Percentiles rank a stretch among this genome's conserved stretches.
These are phyloP conservation scores for Micronycteris hirsuta DNA, from an alignment of 2,113 vertebrate species.

Conservation along the genomic window DNA sequence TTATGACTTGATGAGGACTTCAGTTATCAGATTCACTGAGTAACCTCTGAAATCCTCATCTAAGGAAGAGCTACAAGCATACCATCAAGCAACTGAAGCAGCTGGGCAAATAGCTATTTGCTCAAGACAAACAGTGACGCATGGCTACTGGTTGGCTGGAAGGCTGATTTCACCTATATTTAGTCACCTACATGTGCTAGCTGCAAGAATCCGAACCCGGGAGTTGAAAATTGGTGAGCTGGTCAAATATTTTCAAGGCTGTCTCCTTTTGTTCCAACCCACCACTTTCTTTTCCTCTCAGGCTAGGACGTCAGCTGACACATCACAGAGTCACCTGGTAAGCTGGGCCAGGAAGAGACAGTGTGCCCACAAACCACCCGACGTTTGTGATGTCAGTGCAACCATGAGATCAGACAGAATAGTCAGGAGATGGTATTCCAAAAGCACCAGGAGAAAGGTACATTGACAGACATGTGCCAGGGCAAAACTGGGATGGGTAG, in stretches of 20 bases:
- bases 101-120: not conserved
- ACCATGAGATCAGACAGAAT: not conserved
- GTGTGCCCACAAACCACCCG: not conserved
- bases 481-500: not conserved
- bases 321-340: not conserved
- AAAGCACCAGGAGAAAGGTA: not conserved
- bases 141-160: not conserved
- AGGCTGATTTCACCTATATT: not conserved
- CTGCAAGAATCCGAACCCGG: not conserved
- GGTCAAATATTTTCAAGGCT: not conserved
- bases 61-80: not conserved
- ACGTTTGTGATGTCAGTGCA: not conserved
- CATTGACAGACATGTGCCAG: fast-evolving
- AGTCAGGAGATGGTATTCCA: not conserved
- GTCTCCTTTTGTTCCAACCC: not conserved
- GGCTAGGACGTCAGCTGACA: not conserved
- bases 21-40: not conserved
- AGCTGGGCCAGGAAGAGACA: not conserved
- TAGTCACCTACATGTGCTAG: not conserved
- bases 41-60: not conserved
- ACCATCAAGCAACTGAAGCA: not conserved
- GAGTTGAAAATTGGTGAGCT: not conserved
- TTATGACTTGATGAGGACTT: not conserved
- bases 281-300: not conserved
- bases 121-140: not conserved